Conservation (phyloP, 2,888 invertebrate species). For the Deilephila elpenor region DNA sequence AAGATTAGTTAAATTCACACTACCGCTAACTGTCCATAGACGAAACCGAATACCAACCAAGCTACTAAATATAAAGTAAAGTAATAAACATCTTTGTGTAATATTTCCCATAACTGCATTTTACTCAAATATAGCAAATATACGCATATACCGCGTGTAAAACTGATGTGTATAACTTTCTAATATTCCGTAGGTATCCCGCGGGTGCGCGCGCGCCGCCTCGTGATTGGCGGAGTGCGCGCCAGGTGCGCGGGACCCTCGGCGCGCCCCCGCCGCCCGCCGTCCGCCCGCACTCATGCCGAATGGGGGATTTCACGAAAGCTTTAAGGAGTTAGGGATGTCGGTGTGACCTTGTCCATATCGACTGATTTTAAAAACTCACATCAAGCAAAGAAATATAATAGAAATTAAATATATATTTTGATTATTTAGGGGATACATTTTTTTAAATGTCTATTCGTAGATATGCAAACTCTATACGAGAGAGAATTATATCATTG, state of each 20-base stretch:
- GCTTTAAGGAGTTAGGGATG: conserved; percentile 36
- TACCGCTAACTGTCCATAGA: too few relatives aligned
- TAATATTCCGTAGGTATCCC: conserved; percentile 23
- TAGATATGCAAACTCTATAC: too few relatives aligned
- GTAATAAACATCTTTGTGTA: background rate
- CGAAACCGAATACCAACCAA: too few relatives aligned
- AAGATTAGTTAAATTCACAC: too few relatives aligned
- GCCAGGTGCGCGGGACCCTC: conserved; percentile 62
- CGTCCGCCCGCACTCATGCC: conserved; percentile 35
- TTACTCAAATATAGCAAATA: background rate
- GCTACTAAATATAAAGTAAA: too few relatives aligned
- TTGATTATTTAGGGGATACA: too few relatives aligned
- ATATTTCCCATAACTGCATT: background rate
- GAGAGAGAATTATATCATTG: background rate
- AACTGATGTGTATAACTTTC: conserved; percentile 18
- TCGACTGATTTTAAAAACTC: conserved; percentile 22
- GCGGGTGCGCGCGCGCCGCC: conserved; percentile 48
- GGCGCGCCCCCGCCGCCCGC: conserved; percentile 38
- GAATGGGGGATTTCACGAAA: conserved; percentile 45
- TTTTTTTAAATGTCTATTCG: too few relatives aligned
- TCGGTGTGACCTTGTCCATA: conserved; percentile 28
- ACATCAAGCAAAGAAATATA: background rate
- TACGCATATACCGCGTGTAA: background rate
- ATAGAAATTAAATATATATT: too few relatives aligned
- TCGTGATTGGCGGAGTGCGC: conserved; percentile 64